phyloP scores from a whole-genome alignment of 2,888 invertebrate genomes.

The Agrochola circellaris region DNA sequence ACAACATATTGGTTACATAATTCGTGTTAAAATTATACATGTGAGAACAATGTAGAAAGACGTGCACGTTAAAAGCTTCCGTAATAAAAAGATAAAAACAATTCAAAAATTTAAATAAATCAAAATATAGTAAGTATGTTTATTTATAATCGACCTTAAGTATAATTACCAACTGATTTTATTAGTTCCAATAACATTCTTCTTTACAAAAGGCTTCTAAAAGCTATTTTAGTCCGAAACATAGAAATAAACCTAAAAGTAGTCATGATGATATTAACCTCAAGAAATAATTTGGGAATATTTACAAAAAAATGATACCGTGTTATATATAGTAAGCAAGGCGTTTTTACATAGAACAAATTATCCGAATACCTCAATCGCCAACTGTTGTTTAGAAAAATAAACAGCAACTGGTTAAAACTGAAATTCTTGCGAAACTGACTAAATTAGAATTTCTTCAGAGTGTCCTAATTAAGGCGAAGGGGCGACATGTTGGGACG shows the following conservation, averaged over 20 bases:
- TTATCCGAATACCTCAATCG: neutral
- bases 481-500: constrained; percentile 32
- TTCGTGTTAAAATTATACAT: no score
- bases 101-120: no score
- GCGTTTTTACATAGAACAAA: neutral
- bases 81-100: no score
- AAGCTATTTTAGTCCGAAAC: no score
- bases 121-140: no score
- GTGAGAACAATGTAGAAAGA: no score
- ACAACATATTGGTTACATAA: no score
- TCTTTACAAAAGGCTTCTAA: neutral
- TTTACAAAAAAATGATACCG: neutral
- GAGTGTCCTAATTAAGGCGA: constrained; percentile 45
- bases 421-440: constrained; percentile 7
- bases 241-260: neutral
- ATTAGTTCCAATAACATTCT: neutral
- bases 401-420: constrained; percentile 17
- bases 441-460: constrained; percentile 29
- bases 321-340: neutral
- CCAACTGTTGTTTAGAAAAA: constrained; percentile 1
- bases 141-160: neutral
- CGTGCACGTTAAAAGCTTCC: no score
- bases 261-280: no score
- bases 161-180: neutral
- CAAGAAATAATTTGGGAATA: neutral